Evolutionary conservation across 2,888 invertebrate species (phyloP).

Genomic region (Netelia inedita): DNA sequence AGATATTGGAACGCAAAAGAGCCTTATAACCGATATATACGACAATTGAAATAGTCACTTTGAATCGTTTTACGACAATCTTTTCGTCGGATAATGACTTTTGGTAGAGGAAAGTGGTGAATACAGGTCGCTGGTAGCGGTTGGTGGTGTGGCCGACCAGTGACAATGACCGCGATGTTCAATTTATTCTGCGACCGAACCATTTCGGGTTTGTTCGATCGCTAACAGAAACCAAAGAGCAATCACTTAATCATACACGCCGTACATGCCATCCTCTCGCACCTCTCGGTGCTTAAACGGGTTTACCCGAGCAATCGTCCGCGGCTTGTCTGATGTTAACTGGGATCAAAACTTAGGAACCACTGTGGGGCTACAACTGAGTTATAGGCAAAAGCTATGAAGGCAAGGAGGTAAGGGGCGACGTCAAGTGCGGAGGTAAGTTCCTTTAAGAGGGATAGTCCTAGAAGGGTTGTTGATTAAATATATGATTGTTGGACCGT

Average conservation of each 20-base stretch:
- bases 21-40: too few species aligned
- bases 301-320: constrained; percentile 37
- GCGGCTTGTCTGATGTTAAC: constrained; percentile 58
- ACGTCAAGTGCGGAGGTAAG: too few species aligned
- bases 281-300: not conserved
- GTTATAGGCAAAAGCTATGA: not conserved
- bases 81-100: constrained; percentile 22
- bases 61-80: too few species aligned
- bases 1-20: too few species aligned
- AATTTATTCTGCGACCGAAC: constrained; percentile 74
- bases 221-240: constrained; percentile 48
- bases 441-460: not conserved
- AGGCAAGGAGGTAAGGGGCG: not conserved
- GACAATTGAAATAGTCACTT: too few species aligned
- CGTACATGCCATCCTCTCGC: not conserved
- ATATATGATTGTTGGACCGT: too few species aligned
- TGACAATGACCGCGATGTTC: constrained; percentile 74
- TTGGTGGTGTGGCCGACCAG: constrained; percentile 41
- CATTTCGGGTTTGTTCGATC: constrained; percentile 71
- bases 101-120: constrained; percentile 33
- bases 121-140: constrained; percentile 28
- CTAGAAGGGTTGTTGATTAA: not conserved
- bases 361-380: constrained; percentile 10
- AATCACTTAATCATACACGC: not conserved
- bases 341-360: constrained; percentile 38